Conservation (phyloP, 2,888 invertebrate genomes). For the Tinea trinotella region DNA sequence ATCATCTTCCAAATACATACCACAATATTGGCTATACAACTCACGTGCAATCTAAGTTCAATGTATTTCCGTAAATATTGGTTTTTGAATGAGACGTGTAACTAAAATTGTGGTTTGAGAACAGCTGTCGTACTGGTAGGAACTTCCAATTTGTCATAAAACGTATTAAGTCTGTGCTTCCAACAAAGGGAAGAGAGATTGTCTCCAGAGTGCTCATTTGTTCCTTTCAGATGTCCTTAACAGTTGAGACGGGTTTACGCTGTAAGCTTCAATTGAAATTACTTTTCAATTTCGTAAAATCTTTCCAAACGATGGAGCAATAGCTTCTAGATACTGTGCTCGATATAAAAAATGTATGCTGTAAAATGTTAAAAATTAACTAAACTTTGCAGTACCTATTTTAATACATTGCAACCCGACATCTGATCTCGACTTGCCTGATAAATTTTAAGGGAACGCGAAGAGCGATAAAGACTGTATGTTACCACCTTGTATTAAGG, state of each 20-base stretch:
- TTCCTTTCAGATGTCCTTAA: slow-evolving; percentile 21
- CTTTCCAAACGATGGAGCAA: too few relatives aligned
- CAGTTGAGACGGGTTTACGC: slow-evolving; percentile 11
- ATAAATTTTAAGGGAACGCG: too few relatives aligned
- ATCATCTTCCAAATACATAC: not conserved
- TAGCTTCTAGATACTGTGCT: too few relatives aligned
- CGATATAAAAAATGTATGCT: too few relatives aligned
- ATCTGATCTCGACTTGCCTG: too few relatives aligned
- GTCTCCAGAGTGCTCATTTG: slow-evolving; percentile 21
- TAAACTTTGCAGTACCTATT: too few relatives aligned
- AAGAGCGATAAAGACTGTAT: too few relatives aligned
- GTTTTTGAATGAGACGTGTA: not conserved
- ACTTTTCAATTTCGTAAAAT: not conserved
- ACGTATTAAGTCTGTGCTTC: slow-evolving; percentile 38
- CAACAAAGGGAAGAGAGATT: slow-evolving; percentile 36
- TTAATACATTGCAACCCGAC: too few relatives aligned
- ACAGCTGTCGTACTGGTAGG: slow-evolving; percentile 26
- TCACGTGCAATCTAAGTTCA: not conserved
- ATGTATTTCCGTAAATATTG: not conserved
- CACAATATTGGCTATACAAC: not conserved
- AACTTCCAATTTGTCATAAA: slow-evolving; percentile 56
- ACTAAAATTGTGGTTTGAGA: not conserved
- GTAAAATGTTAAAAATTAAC: too few relatives aligned
- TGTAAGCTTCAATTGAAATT: slow-evolving; percentile 8
- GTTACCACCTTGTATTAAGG: too few relatives aligned